Conservation (phyloP, 2,888 invertebrate species). For the Linnaemya tessellans region DNA sequence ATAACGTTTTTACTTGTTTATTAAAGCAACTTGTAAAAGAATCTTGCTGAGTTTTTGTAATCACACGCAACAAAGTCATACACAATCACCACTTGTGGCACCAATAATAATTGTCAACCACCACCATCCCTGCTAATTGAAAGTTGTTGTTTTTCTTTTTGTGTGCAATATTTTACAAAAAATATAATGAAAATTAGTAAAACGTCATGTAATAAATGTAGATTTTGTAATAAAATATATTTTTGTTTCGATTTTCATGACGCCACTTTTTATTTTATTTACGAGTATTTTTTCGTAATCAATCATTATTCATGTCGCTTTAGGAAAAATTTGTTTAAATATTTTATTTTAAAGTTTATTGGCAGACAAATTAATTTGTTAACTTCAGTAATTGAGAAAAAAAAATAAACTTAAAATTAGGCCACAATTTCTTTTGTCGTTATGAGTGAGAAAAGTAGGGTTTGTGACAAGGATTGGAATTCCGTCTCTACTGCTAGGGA, state of each 20-base stretch:
- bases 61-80: neutral
- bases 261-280: neutral
- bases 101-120: constrained; percentile 21
- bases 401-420: too few species aligned
- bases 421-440: too few species aligned
- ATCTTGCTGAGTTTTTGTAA: neutral
- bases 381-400: too few species aligned
- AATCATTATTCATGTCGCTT: too few species aligned
- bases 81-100: neutral
- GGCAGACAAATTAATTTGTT: too few species aligned
- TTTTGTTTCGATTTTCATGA: neutral
- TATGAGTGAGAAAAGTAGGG: too few species aligned
- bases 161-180: neutral
- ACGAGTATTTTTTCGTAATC: neutral
- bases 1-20: too few species aligned
- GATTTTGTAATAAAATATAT: neutral
- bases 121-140: constrained; percentile 6
- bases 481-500: too few species aligned
- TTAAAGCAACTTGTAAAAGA: constrained; percentile 13
- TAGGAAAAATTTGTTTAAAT: too few species aligned
- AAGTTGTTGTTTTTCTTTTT: neutral
- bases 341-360: too few species aligned
- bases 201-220: neutral
- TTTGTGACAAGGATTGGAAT: too few species aligned
- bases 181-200: neutral